Evolutionary conservation across 2,888 invertebrate genomes (phyloP).

Genomic region (Leptinotarsa haldemani): DNA sequence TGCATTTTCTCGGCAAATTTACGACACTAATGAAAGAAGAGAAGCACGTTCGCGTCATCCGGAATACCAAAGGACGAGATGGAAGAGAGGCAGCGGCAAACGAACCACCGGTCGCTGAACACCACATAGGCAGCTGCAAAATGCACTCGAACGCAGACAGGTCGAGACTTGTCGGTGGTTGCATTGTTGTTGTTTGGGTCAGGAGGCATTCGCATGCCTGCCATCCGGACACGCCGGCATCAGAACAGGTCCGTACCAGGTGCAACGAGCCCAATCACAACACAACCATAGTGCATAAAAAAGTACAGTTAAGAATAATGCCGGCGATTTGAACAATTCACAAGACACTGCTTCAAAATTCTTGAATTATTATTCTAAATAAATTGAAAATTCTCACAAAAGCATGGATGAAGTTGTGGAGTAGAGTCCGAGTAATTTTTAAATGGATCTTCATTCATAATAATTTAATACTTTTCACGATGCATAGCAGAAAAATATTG

Average conservation of each 20-base stretch:
- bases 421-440: too few species aligned
- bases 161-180: slow-evolving; percentile 44
- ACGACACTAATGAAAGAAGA: background rate
- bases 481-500: too few species aligned
- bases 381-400: too few species aligned
- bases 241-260: background rate
- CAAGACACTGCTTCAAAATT: too few species aligned
- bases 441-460: too few species aligned
- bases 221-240: background rate
- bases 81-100: slow-evolving; percentile 12
- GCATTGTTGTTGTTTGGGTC: slow-evolving; percentile 32
- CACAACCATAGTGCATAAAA: too few species aligned
- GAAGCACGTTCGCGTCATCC: background rate
- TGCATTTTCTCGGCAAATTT: too few species aligned
- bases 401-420: too few species aligned
- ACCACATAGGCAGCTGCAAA: slow-evolving; percentile 31
- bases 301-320: too few species aligned
- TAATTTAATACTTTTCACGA: too few species aligned
- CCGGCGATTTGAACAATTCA: too few species aligned
- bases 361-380: too few species aligned
- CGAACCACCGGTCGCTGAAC: background rate
- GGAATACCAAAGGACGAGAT: background rate
- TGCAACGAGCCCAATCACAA: background rate
- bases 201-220: slow-evolving; percentile 21
- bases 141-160: slow-evolving; percentile 36